Base-by-base conservation (phyloP, 2,888 invertebrate genomes). In the Cataglyphis albicans region DNA sequence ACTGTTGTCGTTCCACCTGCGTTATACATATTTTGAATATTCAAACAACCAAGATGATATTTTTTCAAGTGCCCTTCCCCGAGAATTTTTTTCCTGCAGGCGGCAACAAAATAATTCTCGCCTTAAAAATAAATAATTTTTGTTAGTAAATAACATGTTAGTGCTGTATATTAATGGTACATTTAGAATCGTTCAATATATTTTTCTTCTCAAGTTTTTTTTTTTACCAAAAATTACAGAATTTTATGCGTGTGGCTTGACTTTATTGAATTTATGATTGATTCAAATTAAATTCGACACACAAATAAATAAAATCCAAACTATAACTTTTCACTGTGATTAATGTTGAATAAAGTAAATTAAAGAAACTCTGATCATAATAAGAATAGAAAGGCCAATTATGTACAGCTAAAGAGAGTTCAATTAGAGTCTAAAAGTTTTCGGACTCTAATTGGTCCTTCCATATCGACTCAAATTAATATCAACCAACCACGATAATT, bases 21-120 rank as follows among this genome's bases (percentile, higher is more conserved):
- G 25, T 61, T 61, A 57, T 72, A 52, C 52, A n/a, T 7, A 73
- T 73, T 73, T 41, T 41, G 41, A 73, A 61, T 61, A 73, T 61
- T 41, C 57, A 32, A 73, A 73, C 15, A 41, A 41, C n/a, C 12
- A 4, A 41, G 7, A 21, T 29, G 57, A 41, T 25, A 59, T 73
- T 73, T 59, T 61, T 41, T 35, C 55, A 57, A 12, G 35, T 38
- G 35, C 2, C 12, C 4, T 0, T 52, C n/a, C n/a, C n/a, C n/a
- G n/a, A n/a, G n/a, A n/a, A n/a, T n/a, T n/a, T n/a, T n/a, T n/a
- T n/a, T 7, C n/a, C 6, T n/a, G 52, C 57, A 55, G 35, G n/a
- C 25, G 38, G 7, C 41, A 25, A 59, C 59, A 29, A 61, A 73
- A 73, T 41, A n/a, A n/a, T 38, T 35, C 15, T 4, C 1, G n/a